Evolutionary conservation across 2,797 vertebrate genomes (phyloP).

Genomic region (Cryptoblepharus egeriae): DNA sequence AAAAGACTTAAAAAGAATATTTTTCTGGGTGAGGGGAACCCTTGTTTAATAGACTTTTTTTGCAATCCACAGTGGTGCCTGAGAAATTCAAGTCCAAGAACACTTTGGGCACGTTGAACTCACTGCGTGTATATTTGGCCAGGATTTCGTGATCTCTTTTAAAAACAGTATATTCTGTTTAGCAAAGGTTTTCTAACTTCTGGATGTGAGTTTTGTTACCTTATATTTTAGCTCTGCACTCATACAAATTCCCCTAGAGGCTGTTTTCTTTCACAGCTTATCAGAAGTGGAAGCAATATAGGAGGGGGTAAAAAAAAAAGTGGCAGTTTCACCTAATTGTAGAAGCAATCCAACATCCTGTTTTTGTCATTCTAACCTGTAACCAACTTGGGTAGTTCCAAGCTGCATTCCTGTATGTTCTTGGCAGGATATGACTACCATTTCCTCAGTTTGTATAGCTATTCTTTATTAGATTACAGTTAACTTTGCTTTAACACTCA

Average conservation of each 20-base stretch:
- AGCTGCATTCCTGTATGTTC: constrained; percentile 70
- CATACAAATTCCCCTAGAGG: constrained; percentile 63
- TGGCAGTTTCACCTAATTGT: constrained; percentile 52
- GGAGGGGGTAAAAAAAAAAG: constrained; percentile 37
- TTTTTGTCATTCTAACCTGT: constrained; percentile 74
- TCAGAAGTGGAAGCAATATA: constrained; percentile 36
- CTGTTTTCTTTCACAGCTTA: constrained; percentile 25
- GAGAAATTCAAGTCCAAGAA: not conserved
- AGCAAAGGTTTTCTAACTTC: not conserved
- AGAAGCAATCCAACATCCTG: constrained; percentile 73
- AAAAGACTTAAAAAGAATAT: too few relatives aligned
- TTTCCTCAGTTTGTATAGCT: constrained; percentile 82
- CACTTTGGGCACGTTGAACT: not conserved
- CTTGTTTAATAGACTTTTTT: too few relatives aligned
- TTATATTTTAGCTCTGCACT: constrained; percentile 46
- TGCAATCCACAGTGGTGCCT: too few relatives aligned
- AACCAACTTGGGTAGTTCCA: constrained; percentile 62
- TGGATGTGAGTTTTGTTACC: constrained; percentile 36
- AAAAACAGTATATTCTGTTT: not conserved
- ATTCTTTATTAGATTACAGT: constrained; percentile 78
- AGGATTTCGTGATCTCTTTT: not conserved
- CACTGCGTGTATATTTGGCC: not conserved
- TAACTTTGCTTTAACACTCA: constrained; percentile 71
- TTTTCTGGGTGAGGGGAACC: too few relatives aligned
- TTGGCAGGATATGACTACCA: constrained; percentile 79